Evolutionary conservation across 2,888 invertebrate species (phyloP).

Genomic region (Euclidia mi): DNA sequence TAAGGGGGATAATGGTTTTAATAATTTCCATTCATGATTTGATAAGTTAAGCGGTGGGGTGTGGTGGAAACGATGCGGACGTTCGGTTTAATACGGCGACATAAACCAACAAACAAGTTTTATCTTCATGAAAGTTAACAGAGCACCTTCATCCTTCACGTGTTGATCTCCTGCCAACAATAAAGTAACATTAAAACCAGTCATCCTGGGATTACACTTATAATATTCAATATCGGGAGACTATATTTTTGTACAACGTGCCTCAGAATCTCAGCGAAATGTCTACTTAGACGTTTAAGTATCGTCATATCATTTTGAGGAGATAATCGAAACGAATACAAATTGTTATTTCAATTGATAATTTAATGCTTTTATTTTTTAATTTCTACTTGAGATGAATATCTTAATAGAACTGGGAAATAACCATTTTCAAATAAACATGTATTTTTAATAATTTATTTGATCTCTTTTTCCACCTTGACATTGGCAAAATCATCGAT

Average conservation of each 20-base stretch:
- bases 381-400: too few relatives aligned
- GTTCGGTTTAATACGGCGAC: conserved; percentile 67
- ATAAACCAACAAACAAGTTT: conserved; percentile 86
- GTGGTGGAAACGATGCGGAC: conserved; percentile 51
- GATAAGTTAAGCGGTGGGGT: conserved; percentile 61
- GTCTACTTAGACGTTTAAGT: conserved; percentile 6
- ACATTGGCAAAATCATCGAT: too few relatives aligned
- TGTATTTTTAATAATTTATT: too few relatives aligned
- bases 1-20: conserved; percentile 47
- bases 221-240: conserved; percentile 52
- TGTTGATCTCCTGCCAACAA: conserved; percentile 82
- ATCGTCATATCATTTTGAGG: not conserved
- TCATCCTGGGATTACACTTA: conserved; percentile 69
- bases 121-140: conserved; percentile 81
- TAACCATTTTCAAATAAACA: too few relatives aligned
- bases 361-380: too few relatives aligned
- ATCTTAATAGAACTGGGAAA: too few relatives aligned
- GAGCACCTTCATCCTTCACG: conserved; percentile 87
- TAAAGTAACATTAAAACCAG: conserved; percentile 73
- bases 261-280: conserved; percentile 2
- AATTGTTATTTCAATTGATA: too few relatives aligned
- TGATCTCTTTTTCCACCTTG: too few relatives aligned
- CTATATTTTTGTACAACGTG: conserved; percentile 46
- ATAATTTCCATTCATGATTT: conserved; percentile 62
- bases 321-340: too few relatives aligned